These are phyloP conservation scores for Aeoliscus strigatus DNA, from an alignment of 2,797 vertebrate species.

Conservation along the genomic window DNA sequence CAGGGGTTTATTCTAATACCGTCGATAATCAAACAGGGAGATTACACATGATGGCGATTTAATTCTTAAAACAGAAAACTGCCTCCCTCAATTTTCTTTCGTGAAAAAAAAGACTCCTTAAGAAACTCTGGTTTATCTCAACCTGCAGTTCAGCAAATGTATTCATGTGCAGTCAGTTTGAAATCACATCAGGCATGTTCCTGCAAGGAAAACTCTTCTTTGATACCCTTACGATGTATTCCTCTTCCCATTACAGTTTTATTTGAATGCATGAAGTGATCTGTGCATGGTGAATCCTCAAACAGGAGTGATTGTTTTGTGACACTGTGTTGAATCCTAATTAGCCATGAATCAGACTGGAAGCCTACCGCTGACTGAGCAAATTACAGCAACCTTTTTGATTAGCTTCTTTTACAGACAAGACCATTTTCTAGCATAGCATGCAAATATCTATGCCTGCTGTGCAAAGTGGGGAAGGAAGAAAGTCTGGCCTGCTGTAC, in stretches of 20 bases:
- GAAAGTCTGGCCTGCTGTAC: no score
- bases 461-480: neutral
- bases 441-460: no score
- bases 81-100: constrained; percentile 17
- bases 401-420: neutral
- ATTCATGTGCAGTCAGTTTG: constrained; percentile 47
- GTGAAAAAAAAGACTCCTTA: no score
- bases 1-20: no score
- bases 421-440: no score
- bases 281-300: constrained; percentile 8
- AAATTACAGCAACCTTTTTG: constrained; percentile 19
- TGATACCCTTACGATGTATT: constrained; percentile 11
- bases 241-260: constrained; percentile 14
- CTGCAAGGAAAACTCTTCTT: constrained; percentile 23
- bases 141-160: constrained; percentile 40
- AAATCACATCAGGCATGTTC: constrained; percentile 50
- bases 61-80: no score
- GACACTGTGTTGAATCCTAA: constrained; percentile 27
- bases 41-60: neutral
- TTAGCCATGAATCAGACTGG: constrained; percentile 24
- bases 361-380: constrained; percentile 10
- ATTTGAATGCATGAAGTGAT: constrained; percentile 26
- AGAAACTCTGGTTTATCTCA: constrained; percentile 43
- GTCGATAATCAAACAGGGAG: no score
- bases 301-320: constrained; percentile 11